Base-by-base conservation (phyloP, 2,797 vertebrate genomes). In the Artibeus lituratus region DNA sequence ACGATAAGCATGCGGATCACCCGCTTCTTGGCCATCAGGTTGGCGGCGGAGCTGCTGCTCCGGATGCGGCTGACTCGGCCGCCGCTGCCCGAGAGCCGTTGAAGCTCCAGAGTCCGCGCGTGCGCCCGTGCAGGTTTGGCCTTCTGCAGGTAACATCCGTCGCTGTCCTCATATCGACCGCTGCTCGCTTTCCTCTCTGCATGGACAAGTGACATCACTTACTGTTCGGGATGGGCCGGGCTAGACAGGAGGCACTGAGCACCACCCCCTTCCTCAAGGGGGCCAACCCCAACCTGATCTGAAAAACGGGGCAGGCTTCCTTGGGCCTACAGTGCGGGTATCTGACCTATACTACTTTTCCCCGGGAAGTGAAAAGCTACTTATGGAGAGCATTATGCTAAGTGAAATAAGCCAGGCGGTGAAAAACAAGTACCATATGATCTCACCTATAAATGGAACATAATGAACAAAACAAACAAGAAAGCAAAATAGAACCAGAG, bases 1-100 rank as follows among this genome's bases (percentile, higher is more conserved):
- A 99, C 99, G 53, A 99, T 98, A 82, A 99, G 98, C 99, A 99
- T 99, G 93, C 99, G 99, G 98, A 99, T 99, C 67, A 99, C 99
- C 0, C 99, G 99, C 96, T 99, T 99, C 98, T 99, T 99, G 97
- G 99, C 99, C 99, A 99, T 97, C 92, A 99, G 98, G 98, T 99
- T 99, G 98, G 99, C 98, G 0, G 99, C 98, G 0, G 99, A 99
- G 98, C 98, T 99, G 98, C 94, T 99, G 98, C 99, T 98, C 96
- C 98, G 98, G 72, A 99, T 98, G 0, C 99, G 99, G 62, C 96
- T 97, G 55, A 98, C 72, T 97, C 97, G 97, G 21, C 98, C 97
- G 92, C 96, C 53, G 92, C 94, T 39, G 7, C 11, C 5, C 12
- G 98, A 98, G 49, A 98, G 97, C 74, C 98, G 98, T 3, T 97